Base-by-base conservation (phyloP, 2,888 invertebrate genomes). In the Erebia aethiops region DNA sequence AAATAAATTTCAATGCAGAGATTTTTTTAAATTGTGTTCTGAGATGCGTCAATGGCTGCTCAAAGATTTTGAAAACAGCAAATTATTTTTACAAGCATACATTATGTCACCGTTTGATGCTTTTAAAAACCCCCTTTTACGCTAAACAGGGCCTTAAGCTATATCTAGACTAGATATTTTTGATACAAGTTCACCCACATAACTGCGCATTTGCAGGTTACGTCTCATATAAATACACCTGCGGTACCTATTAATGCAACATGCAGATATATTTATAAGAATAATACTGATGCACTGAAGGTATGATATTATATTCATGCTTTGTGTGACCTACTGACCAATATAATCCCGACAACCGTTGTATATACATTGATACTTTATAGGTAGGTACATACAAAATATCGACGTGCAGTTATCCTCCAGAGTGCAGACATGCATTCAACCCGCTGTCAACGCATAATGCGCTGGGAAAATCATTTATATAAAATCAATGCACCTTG, bases 381-480 rank as follows among this genome's bases (percentile, higher is more conserved):
- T n/a, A 5, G 5, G 8, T 26, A 26, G 26, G 26, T 51, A 16
- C 14, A 51, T 13, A 46, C 46, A 11, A 46, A 46, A 13, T 43
- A 43, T 67, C 46, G 63, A 64, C 66, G 74, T 74, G 75, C 75
- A 77, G 68, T 77, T 74, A 35, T 5, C 35, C 35, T 35, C 73
- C 67, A 75, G 77, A 83, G 83, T 85, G 81, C 80, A 84, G 82
- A 83, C 74, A 74, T 74, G 71, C 76, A 81, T 82, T 82, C 81
- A 80, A 77, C 71, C 80, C 76, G 82, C 70, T 51, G 82, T 76
- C 82, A 82, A 78, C 68, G 82, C 80, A 84, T 85, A 79, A 82
- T 85, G 78, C 78, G 80, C 75, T 51, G 21, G 46, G 67, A 64
- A 68, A 54, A 69, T 64, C 70, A 66, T n/a, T n/a, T n/a, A n/a